A percentile compares a stretch with the other conserved stretches of the same genome.
Evolutionary conservation across 2,888 invertebrate genomes (phyloP).

Genomic region (Erebia ligea): DNA sequence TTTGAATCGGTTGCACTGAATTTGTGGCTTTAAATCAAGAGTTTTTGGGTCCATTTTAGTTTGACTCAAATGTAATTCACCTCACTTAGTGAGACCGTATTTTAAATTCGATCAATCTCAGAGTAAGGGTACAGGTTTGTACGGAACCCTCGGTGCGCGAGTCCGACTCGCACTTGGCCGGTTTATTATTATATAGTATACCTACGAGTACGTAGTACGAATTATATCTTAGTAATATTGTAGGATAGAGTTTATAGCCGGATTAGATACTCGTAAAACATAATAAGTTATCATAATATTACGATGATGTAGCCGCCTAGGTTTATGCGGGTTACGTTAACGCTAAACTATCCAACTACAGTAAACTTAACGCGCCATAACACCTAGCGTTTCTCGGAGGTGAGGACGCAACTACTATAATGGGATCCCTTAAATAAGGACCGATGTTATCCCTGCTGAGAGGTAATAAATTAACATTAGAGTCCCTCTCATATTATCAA

Average conservation of each 20-base stretch:
- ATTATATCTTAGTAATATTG: no score
- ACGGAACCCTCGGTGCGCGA: no score
- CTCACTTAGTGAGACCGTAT: no score
- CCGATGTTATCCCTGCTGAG: constrained; percentile 62
- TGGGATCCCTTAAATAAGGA: constrained; percentile 22
- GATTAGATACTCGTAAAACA: constrained; percentile 11
- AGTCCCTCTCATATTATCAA: constrained; percentile 19
- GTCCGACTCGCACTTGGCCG: no score
- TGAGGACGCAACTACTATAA: constrained; percentile 14
- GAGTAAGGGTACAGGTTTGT: no score
- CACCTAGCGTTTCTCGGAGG: constrained; percentile 17
- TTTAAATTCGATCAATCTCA: no score
- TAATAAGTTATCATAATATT: background rate
- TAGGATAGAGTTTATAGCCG: background rate
- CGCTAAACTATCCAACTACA: constrained; percentile 13
- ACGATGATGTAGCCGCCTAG: background rate
- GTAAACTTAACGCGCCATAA: constrained; percentile 21
- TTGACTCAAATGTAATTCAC: no score
- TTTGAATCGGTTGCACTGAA: no score
- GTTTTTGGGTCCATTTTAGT: no score
- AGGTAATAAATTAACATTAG: constrained; percentile 59
- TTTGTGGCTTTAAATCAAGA: no score
- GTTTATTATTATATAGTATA: no score
- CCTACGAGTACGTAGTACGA: no score
- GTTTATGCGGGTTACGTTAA: constrained; percentile 7